Base-by-base conservation (phyloP, 2,113 vertebrate genomes). In the Miniopterus natalensis region DNA sequence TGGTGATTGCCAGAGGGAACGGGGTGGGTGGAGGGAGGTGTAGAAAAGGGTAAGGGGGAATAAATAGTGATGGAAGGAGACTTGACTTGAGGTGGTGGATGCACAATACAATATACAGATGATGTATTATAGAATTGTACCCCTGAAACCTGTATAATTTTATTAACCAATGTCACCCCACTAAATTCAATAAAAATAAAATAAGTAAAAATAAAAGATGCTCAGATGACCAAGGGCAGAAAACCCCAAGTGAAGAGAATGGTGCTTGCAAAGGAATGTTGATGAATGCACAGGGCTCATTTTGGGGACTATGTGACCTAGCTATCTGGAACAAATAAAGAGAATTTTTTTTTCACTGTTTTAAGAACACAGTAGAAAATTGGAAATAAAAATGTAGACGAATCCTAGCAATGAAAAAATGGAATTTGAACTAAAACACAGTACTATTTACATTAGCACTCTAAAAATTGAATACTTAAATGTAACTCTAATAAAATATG, bases 361-460 rank as follows among this genome's bases (percentile, higher is more conserved):
- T 92, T 88, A 78, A 77, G 45, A 88, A 94, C 59, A 20, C 6
- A 59, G 53, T 40, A 17, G 47, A 68, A 95, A 75, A 73, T 63
- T 65, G 17, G 40, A 90, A 88, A 63, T 90, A 92, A 87, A 94
- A 90, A 17, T 84, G 2, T 47, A 84, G 70, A 53, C 49, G 21
- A 88, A 73, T 63, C 20, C 55, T 10, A 74, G 20, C 77, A 88
- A 71, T 36, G 31, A 74, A 73, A 68, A 81, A 65, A 55, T 74
- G 6, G 31, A 70, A 70, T 61, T 78, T 86, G 83, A 59, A 59
- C 47, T 68, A 25, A 61, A 79, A 87, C 36, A 47, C 49, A 59
- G 1, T 86, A 29, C 8, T 59, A 40, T 49, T 79, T 40, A 59
- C 1, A 59, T 29, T 68, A 87, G 12, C 14, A 36, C 51, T 49